Evolutionary conservation across 2,888 invertebrate genomes (phyloP).

Genomic region (Poecilus cupreus): DNA sequence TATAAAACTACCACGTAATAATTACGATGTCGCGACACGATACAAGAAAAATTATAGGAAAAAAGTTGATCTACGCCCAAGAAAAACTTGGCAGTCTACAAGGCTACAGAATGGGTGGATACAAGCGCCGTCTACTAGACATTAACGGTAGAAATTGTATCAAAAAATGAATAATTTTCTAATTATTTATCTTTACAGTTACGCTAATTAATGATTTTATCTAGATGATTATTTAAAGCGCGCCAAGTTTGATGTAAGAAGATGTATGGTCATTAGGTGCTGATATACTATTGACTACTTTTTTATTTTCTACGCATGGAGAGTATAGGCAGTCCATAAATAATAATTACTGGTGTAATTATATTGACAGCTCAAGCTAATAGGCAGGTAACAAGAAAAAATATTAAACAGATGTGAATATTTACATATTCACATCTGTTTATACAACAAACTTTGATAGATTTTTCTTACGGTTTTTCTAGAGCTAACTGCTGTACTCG

Average conservation of each 20-base stretch:
- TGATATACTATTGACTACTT: not conserved
- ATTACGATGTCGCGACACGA: conserved; percentile 22
- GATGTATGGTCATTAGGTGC: conserved; percentile 2
- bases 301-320: not conserved
- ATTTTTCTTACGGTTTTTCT: no score
- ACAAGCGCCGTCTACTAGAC: not conserved
- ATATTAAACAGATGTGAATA: no score
- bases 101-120: not conserved
- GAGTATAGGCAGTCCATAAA: not conserved
- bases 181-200: conserved; percentile 28
- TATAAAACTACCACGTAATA: not conserved
- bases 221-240: not conserved
- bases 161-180: conserved; percentile 17
- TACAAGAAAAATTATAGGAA: not conserved
- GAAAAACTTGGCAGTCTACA: not conserved
- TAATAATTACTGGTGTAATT: conserved; percentile 22
- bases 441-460: no score
- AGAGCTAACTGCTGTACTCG: no score
- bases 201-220: conserved; percentile 31
- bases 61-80: not conserved
- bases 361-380: not conserved
- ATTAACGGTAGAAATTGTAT: not conserved
- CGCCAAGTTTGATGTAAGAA: not conserved
- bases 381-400: no score
- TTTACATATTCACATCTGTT: no score